A percentile compares a stretch with the other conserved stretches of the same genome.
These are phyloP conservation scores for Geotrupes spiniger DNA, from an alignment of 2,888 invertebrate genomes.

Conservation along the genomic window DNA sequence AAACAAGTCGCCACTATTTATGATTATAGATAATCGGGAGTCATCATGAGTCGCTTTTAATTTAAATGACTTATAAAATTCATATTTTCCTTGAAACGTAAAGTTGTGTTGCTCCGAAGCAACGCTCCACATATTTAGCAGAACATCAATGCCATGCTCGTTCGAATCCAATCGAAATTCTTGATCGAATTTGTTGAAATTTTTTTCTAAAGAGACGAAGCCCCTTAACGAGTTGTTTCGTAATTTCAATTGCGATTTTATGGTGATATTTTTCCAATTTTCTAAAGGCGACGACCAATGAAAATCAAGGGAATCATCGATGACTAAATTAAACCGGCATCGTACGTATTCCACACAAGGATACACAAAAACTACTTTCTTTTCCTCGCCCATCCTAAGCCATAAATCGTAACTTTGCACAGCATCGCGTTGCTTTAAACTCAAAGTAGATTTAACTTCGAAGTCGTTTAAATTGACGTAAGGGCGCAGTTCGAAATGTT, in stretches of 20 bases:
- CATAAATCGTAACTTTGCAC: neutral
- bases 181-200: neutral
- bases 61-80: no score
- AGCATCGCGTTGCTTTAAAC: no score
- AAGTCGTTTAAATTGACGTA: constrained; percentile 16
- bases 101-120: no score
- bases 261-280: constrained; percentile 13
- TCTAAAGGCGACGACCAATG: constrained; percentile 21
- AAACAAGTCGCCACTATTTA: no score
- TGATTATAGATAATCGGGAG: no score
- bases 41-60: no score
- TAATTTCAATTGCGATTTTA: constrained; percentile 6
- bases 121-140: no score
- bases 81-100: no score
- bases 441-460: constrained; percentile 6
- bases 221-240: constrained; percentile 5
- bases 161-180: no score
- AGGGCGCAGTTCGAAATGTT: constrained; percentile 16
- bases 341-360: constrained; percentile 18
- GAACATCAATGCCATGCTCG: no score
- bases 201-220: constrained; percentile 10
- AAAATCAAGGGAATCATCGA: constrained; percentile 15
- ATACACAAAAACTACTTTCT: constrained; percentile 8
- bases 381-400: constrained; percentile 12
- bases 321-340: constrained; percentile 16